Base-by-base conservation (phyloP, 2,888 invertebrate genomes). In the Stratiomys singularior region DNA sequence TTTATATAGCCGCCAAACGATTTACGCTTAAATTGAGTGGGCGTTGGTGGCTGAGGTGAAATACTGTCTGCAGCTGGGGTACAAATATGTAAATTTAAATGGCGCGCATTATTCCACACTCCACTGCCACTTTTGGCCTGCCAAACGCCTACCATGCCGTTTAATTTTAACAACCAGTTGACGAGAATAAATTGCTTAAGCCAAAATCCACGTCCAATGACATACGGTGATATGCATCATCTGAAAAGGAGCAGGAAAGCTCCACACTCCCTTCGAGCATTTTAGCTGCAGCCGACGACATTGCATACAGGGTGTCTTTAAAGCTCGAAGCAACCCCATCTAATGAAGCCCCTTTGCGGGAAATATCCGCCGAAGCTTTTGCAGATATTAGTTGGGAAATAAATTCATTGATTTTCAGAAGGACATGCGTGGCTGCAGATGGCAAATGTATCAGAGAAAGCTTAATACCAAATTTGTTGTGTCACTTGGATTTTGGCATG, bases 131-230 rank as follows among this genome's bases (percentile, higher is more conserved):
- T 4, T 37, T 30, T 21, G 1, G 30, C 27, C 15, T 21, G 11
- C 23, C 47, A 47, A 66, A 30, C 47, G 27, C 47, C 25, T 44
- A 44, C 67, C 5, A 27, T 2, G 67, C 67, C 18, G 44, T 69
- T 47, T 25, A 69, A 69, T 47, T 47, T 72, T 56, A 72, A 30
- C 72, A 72, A 30, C 56, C 28, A 44, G 56, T 72, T 72, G 72
- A 72, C 72, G 56, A 30, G 56, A 56, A 72, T 56, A 72, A 72
- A 72, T 72, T 58, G 72, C 30, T 56, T 52, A 56, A 56, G 37
- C 52, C 56, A 21, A 47, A 25, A 46, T 47, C 44, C 60, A 18
- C 47, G 69, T 27, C 25, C 69, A 46, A 69, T 30, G 23, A 25
- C 47, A 47, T 25, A 18, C 47, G 18, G 1, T 23, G 27, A 46